Conservation (phyloP, 2,113 vertebrate genomes). For the Eonycteris spelaea region DNA sequence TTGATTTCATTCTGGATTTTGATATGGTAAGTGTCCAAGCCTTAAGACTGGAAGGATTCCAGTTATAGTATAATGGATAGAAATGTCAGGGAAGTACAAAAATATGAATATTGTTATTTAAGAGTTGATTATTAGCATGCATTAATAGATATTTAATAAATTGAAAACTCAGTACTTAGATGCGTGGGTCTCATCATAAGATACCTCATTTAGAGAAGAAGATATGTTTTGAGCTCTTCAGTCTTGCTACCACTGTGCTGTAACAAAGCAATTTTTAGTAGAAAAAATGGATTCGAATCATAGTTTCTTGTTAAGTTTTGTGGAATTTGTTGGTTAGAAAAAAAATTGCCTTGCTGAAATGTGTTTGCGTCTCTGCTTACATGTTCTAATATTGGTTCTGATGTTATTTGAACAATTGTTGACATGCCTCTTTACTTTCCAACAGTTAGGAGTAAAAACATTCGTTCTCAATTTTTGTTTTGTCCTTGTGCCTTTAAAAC, state of each 20-base stretch:
- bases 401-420: conserved; percentile 33
- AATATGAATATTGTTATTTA: neutral
- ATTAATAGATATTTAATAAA: conserved; percentile 25
- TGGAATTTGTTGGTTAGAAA: conserved; percentile 45
- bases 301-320: conserved; percentile 57
- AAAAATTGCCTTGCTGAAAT: conserved; percentile 52
- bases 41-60: neutral
- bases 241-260: conserved; percentile 24
- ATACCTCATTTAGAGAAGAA: conserved; percentile 37
- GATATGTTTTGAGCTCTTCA: conserved; percentile 43
- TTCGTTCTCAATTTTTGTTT: conserved; percentile 56
- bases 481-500: conserved; percentile 63
- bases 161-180: neutral
- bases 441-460: neutral
- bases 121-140: conserved; percentile 5
- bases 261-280: conserved; percentile 66
- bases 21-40: neutral
- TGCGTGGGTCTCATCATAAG: neutral
- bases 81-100: neutral
- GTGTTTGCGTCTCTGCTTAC: conserved; percentile 53
- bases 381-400: conserved; percentile 35
- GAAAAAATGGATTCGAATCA: conserved; percentile 70
- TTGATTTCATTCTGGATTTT: conserved; percentile 36
- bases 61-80: neutral
- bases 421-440: conserved; percentile 40